Evolutionary conservation across 2,888 invertebrate species (phyloP), one percentile per base, ranked within the genome.

Genomic region (Drosophila ezoana): DNA sequence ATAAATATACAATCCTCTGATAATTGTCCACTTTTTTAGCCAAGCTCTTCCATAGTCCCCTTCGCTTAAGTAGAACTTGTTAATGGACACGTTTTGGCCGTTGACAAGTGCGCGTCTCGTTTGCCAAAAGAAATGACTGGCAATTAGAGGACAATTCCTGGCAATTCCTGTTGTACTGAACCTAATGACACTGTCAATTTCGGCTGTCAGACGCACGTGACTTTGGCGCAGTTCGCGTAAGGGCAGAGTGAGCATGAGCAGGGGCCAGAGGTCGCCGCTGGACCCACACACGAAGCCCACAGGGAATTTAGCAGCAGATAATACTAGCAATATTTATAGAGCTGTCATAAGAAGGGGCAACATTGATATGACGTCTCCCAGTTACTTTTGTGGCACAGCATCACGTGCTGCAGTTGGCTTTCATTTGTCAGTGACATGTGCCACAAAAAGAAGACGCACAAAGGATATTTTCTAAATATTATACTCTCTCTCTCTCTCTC

Each of bases 201-300:
- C 35, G 63, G 45, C 75, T 87, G 88, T 84, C 87, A 84, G 68
- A 40, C 81, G 88, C 87, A 87, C 88, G 87, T 87, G 87, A 87
- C 85, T 82, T 79, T 80, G 66, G 62, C 59, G 54, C 72, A 59
- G 56, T 71, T 71, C 60, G 40, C 70, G 58, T 45, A 23, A n/a
- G 45, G 40, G n/a, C 48, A 33, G 14, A 0, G 11, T 13, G 28
- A 40, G 16, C 28, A 16, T 11, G 37, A 11, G 13, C 38, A 13
- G 6, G 44, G 40, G 35, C 37, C 2, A 33, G 32, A 11, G 28
- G 51, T 28, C 58, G 47, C 43, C 38, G 18, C 28, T 18, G 13
- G 13, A 66, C 45, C 63, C 69, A 68, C 79, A 76, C 70, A 76
- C 58, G 69, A 58, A 44, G 58, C n/a, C 63, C 59, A n/a, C 41